These are phyloP conservation scores for Automeris io DNA, from an alignment of 2,888 invertebrate genomes.

Conservation along the genomic window DNA sequence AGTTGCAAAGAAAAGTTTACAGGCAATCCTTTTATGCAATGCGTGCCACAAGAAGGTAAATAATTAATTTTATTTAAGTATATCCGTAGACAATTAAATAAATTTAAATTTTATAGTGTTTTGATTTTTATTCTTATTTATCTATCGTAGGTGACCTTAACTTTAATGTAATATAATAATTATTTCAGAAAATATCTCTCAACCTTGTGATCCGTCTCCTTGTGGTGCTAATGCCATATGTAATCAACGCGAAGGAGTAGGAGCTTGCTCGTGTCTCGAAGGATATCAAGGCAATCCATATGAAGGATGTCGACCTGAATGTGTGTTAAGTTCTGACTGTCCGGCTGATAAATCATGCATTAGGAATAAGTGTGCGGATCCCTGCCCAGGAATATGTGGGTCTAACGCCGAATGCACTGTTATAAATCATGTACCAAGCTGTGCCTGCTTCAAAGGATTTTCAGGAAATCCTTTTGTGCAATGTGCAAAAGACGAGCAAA, in stretches of 20 bases:
- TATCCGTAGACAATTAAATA: neutral
- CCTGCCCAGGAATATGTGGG: conserved; percentile 91
- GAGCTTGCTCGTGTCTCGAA: conserved; percentile 87
- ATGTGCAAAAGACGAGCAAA: conserved; percentile 44
- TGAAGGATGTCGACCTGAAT: conserved; percentile 91
- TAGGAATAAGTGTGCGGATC: conserved; percentile 89
- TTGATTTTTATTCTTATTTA: neutral
- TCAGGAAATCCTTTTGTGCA: conserved; percentile 83
- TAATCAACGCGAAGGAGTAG: conserved; percentile 85
- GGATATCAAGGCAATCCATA: conserved; percentile 92
- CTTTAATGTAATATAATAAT: conserved; percentile 7
- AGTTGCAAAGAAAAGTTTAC: conserved; percentile 85
- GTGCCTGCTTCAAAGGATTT: conserved; percentile 84
- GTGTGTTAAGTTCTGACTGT: conserved; percentile 91
- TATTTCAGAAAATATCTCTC: conserved; percentile 74
- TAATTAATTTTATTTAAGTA: conserved; percentile 2
- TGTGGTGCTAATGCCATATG: conserved; percentile 91
- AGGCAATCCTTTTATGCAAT: conserved; percentile 90
- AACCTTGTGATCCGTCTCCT: conserved; percentile 91
- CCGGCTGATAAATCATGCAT: conserved; percentile 88
- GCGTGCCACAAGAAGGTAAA: conserved; percentile 77
- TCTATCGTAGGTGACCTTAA: neutral
- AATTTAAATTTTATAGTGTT: too few relatives aligned
- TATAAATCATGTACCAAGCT: conserved; percentile 90
- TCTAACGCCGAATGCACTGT: conserved; percentile 89